Evolutionary conservation across 2,113 vertebrate species (phyloP).

Genomic region (Macroglossus sobrinus): DNA sequence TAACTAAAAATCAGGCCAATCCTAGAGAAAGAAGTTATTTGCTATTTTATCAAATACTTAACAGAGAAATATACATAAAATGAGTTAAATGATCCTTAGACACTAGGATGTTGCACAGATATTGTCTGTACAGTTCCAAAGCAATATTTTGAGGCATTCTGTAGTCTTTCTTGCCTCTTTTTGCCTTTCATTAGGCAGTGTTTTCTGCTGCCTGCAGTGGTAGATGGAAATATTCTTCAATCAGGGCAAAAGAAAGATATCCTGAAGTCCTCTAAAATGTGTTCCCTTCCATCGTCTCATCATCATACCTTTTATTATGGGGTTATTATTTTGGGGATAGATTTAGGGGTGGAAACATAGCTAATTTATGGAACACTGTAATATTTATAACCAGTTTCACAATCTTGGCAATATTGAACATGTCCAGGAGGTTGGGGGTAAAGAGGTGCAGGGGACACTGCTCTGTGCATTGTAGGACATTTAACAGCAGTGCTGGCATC

Average conservation of each 20-base stretch:
- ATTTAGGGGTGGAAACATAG: not conserved
- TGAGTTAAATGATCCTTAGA: not conserved
- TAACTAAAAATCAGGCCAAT: not conserved
- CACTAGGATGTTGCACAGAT: not conserved
- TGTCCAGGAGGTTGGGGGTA: not conserved
- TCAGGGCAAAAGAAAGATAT: not conserved
- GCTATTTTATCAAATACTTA: slow-evolving; percentile 27
- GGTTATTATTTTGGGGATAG: not conserved
- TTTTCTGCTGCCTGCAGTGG: not conserved
- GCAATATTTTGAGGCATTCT: not conserved
- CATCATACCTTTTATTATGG: not conserved
- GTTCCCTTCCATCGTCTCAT: not conserved
- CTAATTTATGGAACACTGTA: not conserved
- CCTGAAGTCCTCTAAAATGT: not conserved
- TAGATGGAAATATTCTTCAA: not conserved
- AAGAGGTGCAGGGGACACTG: not conserved
- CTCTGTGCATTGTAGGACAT: not conserved
- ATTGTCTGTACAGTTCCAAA: not conserved
- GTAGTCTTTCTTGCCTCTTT: not conserved
- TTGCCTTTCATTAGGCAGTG: not conserved
- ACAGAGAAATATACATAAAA: not conserved
- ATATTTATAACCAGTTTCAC: not conserved
- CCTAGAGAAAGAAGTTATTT: not conserved
- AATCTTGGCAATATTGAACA: not conserved
- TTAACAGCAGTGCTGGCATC: not conserved